Percentiles rank a stretch among this genome's conserved stretches.
Conservation (phyloP, 1,140 invertebrate species). For the Drosophila leontia region DNA sequence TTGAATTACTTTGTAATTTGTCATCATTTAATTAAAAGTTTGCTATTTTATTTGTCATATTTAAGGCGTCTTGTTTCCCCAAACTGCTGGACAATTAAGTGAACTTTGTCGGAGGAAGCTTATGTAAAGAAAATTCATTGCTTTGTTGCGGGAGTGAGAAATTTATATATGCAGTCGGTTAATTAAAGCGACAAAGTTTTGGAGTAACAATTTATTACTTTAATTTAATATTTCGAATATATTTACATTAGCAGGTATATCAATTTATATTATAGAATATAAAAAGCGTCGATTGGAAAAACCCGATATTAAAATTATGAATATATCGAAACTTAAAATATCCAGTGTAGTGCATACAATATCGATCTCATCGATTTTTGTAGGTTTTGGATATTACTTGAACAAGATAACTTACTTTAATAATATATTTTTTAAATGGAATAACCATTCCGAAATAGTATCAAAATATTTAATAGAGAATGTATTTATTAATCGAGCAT, state of each 20-base stretch:
- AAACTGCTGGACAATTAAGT: neutral
- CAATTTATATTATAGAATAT: neutral
- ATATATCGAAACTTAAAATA: neutral
- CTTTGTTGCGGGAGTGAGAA: neutral
- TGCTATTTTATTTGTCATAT: constrained; percentile 18
- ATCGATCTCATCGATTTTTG: no score
- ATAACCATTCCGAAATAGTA: no score
- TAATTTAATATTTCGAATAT: neutral
- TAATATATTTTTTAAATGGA: no score
- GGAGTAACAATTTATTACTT: neutral
- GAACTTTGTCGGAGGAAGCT: neutral
- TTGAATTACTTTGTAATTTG: constrained; percentile 21
- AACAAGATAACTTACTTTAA: no score
- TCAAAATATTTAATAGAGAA: no score
- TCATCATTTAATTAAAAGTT: constrained; percentile 40
- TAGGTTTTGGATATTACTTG: no score
- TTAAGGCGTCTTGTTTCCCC: constrained; percentile 8
- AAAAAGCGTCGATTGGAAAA: neutral
- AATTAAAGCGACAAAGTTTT: constrained; percentile 4
- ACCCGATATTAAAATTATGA: neutral
- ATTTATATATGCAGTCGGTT: neutral
- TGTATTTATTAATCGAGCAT: no score
- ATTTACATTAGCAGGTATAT: neutral
- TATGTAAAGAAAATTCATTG: neutral
- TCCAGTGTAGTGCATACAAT: no score